Conservation (phyloP, 2,888 invertebrate species). For the Coecobrya sp. region DNA sequence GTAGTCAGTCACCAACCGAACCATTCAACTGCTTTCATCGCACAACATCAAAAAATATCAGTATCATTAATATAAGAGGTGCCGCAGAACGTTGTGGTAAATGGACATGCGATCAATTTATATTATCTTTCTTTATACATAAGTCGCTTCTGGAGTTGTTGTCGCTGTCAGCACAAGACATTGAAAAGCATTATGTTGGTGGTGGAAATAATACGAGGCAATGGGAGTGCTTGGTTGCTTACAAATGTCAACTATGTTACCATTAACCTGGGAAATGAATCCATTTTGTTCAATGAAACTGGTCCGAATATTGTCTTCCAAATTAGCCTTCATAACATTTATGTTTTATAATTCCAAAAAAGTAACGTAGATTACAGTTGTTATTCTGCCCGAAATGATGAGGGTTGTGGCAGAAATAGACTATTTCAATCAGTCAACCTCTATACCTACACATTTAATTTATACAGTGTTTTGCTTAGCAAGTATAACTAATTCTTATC, state of each 20-base stretch:
- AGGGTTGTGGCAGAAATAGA: neutral
- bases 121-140: neutral
- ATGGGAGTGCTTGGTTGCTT: neutral
- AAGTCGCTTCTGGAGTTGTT: neutral
- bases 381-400: too few relatives aligned
- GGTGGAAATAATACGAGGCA: too few relatives aligned
- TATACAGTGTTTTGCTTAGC: too few relatives aligned
- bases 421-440: constrained; percentile 7
- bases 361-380: too few relatives aligned
- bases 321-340: too few relatives aligned
- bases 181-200: too few relatives aligned
- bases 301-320: too few relatives aligned
- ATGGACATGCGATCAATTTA: constrained; percentile 69
- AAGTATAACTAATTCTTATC: too few relatives aligned
- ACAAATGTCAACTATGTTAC: neutral
- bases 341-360: too few relatives aligned
- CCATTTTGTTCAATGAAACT: neutral
- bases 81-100: neutral
- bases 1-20: neutral
- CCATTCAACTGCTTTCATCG: neutral
- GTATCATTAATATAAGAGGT: neutral
- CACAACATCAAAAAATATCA: neutral
- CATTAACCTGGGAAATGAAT: neutral
- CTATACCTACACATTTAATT: constrained; percentile 49
- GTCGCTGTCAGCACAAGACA: constrained; percentile 45